Base-by-base conservation (phyloP, 2,888 invertebrate genomes). In the Miltochrista miniata region DNA sequence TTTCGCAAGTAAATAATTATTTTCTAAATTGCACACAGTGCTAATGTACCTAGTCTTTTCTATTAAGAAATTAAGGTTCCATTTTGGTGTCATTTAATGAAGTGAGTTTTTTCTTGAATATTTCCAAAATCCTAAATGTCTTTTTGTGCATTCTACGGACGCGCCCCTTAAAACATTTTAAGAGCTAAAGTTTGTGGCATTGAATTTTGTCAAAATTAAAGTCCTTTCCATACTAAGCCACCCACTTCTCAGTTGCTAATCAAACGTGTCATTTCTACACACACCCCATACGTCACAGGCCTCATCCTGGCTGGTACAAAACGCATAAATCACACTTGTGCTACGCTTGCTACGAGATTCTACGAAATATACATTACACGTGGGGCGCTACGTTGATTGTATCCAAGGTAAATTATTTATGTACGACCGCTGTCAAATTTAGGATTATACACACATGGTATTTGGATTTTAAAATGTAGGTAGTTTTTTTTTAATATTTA, bases 251-350 rank as follows among this genome's bases (percentile, higher is more conserved):
- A 51, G 63, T 67, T 70, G 61, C 72, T 77, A 78, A 77, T 72
- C 78, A 74, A 63, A 70, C 64, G 56, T 75, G 74, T 75, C 73
- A 81, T 81, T 80, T 76, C 73, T 77, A 70, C 68, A 59, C 68
- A 68, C 68, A 71, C 63, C 47, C 59, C 49, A 65, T 67, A 71
- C 56, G 61, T 64, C 68, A 68, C 76, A 77, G 59, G 76, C 18
- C 18, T 24, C 18, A 24, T 24, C 18, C 18, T 24, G 18, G 18
- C 18, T 24, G 18, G 18, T 24, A 24, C 18, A 24, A 24, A 24
- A 24, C 49, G 51, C 50, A 74, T 83, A 76, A 79, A 83, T 83
- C 79, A 81, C 54, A 47, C 41, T 15, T 9, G 52, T 31, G 48
- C 7, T n/a, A 46, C 37, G 43, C 10, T 10, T 14, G 39, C 50